A percentile compares a stretch with the other conserved stretches of the same genome.
Evolutionary conservation across 2,888 invertebrate species (phyloP).

Genomic region (Noctua janthina): DNA sequence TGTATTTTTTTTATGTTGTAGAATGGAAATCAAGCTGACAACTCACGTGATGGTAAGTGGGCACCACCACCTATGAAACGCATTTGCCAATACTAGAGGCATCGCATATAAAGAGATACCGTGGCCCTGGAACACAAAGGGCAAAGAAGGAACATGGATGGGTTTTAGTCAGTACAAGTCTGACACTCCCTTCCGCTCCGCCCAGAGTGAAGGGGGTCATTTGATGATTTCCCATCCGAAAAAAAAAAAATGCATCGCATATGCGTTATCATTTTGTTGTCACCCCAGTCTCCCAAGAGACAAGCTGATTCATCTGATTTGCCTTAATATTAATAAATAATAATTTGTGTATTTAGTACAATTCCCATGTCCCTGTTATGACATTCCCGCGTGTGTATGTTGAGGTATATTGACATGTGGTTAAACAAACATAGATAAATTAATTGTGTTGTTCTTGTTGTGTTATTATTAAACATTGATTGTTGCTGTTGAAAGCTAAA

Average conservation of each 20-base stretch:
- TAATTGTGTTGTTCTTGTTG: constrained; percentile 17
- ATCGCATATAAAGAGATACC: neutral
- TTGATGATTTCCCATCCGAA: too few relatives aligned
- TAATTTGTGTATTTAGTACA: constrained; percentile 7
- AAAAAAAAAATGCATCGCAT: neutral
- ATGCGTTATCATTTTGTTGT: neutral
- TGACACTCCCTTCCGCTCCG: too few relatives aligned
- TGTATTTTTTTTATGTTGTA: too few relatives aligned
- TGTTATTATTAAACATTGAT: constrained; percentile 12
- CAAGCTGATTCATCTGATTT: neutral
- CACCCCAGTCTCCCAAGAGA: neutral
- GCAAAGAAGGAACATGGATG: too few relatives aligned
- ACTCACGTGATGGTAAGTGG: neutral
- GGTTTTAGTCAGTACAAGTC: too few relatives aligned
- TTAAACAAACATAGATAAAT: constrained; percentile 22
- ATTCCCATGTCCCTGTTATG: constrained; percentile 12
- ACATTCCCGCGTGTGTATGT: constrained; percentile 22
- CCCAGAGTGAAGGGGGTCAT: too few relatives aligned
- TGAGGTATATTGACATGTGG: constrained; percentile 6
- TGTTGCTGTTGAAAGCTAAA: neutral
- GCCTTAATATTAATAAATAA: neutral
- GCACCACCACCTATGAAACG: neutral
- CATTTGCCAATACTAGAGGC: neutral
- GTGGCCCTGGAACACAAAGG: too few relatives aligned
- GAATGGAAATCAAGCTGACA: neutral